phyloP scores from a whole-genome alignment of 2,888 invertebrate species.

The Caenorhabditis sulstoni region DNA sequence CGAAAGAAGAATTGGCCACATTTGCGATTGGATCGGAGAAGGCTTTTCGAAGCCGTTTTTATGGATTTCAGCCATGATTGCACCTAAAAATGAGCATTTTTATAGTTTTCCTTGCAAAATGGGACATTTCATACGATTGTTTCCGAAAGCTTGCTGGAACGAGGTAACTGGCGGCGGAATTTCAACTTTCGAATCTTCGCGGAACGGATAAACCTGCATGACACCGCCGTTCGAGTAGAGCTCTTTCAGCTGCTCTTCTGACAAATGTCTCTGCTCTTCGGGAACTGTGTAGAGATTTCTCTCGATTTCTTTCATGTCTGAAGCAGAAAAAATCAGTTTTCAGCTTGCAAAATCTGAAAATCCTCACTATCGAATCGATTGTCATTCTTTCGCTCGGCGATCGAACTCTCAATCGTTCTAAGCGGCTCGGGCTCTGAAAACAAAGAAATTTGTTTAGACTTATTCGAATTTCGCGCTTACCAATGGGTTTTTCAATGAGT shows the following conservation, averaged over 20 bases:
- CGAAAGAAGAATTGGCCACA: conserved; percentile 89
- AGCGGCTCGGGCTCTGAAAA: conserved; percentile 41
- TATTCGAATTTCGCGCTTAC: conserved; percentile 14
- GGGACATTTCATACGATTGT: conserved; percentile 54
- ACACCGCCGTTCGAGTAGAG: conserved; percentile 39
- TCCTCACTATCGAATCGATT: conserved; percentile 32
- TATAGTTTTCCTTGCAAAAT: background rate
- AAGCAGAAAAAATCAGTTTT: background rate
- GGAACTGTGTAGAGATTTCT: conserved; percentile 49
- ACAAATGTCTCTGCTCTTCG: conserved; percentile 29
- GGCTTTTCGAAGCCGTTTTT: conserved; percentile 89
- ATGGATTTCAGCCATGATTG: conserved; percentile 88
- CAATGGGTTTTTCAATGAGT: conserved; percentile 38
- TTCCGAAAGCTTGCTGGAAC: conserved; percentile 66
- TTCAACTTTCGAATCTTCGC: conserved; percentile 47
- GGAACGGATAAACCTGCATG: conserved; percentile 63
- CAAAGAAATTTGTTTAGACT: background rate
- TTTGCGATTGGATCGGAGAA: conserved; percentile 90
- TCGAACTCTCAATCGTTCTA: conserved; percentile 52
- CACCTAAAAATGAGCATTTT: conserved; percentile 83
- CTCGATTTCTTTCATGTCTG: conserved; percentile 56
- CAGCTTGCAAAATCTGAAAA: too few relatives aligned
- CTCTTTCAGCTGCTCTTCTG: conserved; percentile 23
- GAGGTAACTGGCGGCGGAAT: conserved; percentile 62
- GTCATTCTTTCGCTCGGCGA: conserved; percentile 50